These are phyloP conservation scores for Gorsachius goisagi DNA, from an alignment of 2,113 vertebrate species.

Conservation along the genomic window DNA sequence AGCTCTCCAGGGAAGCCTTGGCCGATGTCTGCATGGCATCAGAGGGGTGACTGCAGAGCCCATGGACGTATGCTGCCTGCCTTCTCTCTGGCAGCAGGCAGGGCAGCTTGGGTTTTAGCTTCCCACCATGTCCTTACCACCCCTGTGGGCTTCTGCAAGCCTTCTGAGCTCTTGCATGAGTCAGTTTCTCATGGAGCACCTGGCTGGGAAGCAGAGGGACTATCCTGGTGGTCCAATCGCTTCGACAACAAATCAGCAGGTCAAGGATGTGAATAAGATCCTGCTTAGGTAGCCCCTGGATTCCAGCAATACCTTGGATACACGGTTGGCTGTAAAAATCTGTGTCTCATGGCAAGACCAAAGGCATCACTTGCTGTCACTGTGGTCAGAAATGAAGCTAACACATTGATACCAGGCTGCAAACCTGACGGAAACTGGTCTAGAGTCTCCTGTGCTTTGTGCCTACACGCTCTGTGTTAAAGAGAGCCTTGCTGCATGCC, in stretches of 20 bases:
- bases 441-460: not conserved
- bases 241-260: not conserved
- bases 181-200: not conserved
- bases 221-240: not conserved
- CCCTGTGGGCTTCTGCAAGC: not conserved
- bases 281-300: not conserved
- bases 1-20: not conserved
- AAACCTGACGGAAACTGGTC: not conserved
- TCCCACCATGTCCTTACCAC: not conserved
- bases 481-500: not conserved
- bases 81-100: not conserved
- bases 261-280: not conserved
- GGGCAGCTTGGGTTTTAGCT: not conserved
- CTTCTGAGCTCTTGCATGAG: not conserved
- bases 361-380: not conserved
- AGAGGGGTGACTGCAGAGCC: not conserved
- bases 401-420: not conserved
- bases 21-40: not conserved
- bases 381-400: not conserved
- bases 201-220: not conserved
- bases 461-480: too few species aligned
- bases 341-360: not conserved
- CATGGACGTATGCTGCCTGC: rapidly evolving
- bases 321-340: not conserved
- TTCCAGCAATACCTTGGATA: not conserved